Conservation (phyloP, 2,888 invertebrate species). For the Fissipunctia ypsillon region DNA sequence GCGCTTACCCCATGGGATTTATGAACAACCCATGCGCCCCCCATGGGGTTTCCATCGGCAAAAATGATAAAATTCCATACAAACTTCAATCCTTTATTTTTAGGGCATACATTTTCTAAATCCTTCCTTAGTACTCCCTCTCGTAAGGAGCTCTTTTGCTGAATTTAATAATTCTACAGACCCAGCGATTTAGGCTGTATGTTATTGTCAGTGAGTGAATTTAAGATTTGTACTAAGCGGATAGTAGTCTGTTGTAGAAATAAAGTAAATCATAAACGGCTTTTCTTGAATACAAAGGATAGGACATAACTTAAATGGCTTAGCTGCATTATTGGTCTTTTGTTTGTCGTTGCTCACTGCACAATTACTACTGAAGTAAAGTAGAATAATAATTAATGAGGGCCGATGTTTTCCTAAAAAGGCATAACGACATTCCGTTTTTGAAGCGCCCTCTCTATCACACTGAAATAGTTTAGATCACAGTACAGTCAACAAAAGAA, state of each 20-base stretch:
- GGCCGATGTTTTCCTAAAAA: too few relatives aligned
- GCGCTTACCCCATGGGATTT: neutral
- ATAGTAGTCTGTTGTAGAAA: too few relatives aligned
- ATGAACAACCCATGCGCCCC: too few relatives aligned
- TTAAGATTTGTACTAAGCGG: neutral
- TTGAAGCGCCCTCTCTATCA: too few relatives aligned
- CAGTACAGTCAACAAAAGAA: too few relatives aligned
- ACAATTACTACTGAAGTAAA: too few relatives aligned
- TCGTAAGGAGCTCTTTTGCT: neutral
- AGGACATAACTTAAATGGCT: too few relatives aligned
- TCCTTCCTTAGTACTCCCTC: too few relatives aligned
- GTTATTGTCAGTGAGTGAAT: neutral
- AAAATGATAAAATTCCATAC: neutral
- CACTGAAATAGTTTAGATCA: too few relatives aligned
- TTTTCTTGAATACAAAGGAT: neutral
- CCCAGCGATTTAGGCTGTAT: neutral
- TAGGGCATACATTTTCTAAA: neutral
- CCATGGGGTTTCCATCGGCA: neutral
- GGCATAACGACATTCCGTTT: too few relatives aligned
- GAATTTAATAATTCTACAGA: neutral
- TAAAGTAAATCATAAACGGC: too few relatives aligned
- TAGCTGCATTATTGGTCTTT: neutral
- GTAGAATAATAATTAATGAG: too few relatives aligned
- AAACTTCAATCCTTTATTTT: neutral
- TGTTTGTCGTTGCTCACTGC: neutral